phyloP scores from a whole-genome alignment of 2,797 vertebrate genomes.

The Rhabdomys pumilio region DNA sequence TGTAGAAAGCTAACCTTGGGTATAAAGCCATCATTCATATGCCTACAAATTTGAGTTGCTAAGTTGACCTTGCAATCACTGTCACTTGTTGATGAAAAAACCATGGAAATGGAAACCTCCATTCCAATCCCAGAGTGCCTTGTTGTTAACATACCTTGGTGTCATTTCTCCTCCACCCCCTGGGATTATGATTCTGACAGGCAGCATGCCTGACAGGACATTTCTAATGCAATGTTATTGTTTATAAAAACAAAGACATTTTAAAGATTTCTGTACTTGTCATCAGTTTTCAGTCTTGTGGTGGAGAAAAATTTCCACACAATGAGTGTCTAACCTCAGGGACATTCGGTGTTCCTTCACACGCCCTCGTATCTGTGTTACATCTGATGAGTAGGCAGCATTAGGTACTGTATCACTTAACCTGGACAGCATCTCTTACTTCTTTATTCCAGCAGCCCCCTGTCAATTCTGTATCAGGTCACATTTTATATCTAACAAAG shows the following conservation, averaged over 20 bases:
- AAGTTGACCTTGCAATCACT: background rate
- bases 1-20: background rate
- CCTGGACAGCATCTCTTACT: slow-evolving; percentile 60
- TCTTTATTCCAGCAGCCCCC: slow-evolving; percentile 61
- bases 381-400: slow-evolving; percentile 52
- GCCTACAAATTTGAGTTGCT: background rate
- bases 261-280: slow-evolving; percentile 73
- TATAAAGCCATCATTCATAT: background rate
- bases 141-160: background rate
- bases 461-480: slow-evolving; percentile 71
- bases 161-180: slow-evolving; percentile 44
- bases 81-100: background rate
- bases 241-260: slow-evolving; percentile 66
- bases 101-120: slow-evolving; percentile 1
- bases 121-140: slow-evolving; percentile 27
- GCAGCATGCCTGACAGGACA: slow-evolving; percentile 55
- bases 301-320: slow-evolving; percentile 73
- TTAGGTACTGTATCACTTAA: slow-evolving; percentile 37
- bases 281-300: slow-evolving; percentile 72
- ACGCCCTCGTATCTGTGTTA: slow-evolving; percentile 64
- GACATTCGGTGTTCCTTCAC: slow-evolving; percentile 52
- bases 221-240: slow-evolving; percentile 68
- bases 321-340: slow-evolving; percentile 65
- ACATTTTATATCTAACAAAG: slow-evolving; percentile 72
- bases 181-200: slow-evolving; percentile 60